These are phyloP conservation scores for Catajapyx aquilonaris DNA, from an alignment of 1,140 invertebrate genomes.

Conservation along the genomic window DNA sequence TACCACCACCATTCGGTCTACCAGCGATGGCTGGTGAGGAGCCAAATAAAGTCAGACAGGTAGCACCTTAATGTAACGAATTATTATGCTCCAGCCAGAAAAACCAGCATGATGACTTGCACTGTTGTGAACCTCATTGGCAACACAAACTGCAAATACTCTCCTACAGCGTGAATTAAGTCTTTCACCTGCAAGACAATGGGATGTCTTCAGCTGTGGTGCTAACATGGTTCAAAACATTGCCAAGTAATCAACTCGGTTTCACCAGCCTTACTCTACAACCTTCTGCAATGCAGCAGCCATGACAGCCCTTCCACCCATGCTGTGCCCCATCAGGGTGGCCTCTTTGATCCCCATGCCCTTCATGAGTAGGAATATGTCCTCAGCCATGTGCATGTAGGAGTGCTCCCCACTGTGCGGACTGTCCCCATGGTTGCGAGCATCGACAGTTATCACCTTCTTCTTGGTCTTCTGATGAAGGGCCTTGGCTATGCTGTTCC, in stretches of 20 bases:
- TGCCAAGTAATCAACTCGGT: conserved; percentile 4
- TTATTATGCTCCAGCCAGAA: too few species aligned
- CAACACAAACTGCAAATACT: neutral
- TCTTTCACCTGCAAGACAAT: neutral
- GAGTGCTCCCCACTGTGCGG: conserved; percentile 46
- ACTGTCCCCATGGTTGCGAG: conserved; percentile 80
- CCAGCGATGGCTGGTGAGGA: neutral
- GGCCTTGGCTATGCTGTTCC: conserved; percentile 53
- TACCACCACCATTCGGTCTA: neutral
- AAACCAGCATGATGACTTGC: conserved; percentile 25
- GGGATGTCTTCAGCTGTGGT: neutral
- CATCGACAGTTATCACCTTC: conserved; percentile 52
- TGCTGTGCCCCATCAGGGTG: conserved; percentile 64
- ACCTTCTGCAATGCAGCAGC: conserved; percentile 34
- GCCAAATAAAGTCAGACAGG: too few species aligned
- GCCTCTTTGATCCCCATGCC: conserved; percentile 36
- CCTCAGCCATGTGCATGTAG: conserved; percentile 47
- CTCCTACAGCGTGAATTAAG: neutral
- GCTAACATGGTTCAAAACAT: neutral
- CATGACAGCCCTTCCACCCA: conserved; percentile 76
- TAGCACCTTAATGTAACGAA: too few species aligned
- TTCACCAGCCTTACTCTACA: neutral
- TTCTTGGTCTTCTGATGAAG: conserved; percentile 38
- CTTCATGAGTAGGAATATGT: conserved; percentile 40
- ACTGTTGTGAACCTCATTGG: conserved; percentile 5